Conservation (phyloP, 2,113 vertebrate species). For the Thunnus thynnus region DNA sequence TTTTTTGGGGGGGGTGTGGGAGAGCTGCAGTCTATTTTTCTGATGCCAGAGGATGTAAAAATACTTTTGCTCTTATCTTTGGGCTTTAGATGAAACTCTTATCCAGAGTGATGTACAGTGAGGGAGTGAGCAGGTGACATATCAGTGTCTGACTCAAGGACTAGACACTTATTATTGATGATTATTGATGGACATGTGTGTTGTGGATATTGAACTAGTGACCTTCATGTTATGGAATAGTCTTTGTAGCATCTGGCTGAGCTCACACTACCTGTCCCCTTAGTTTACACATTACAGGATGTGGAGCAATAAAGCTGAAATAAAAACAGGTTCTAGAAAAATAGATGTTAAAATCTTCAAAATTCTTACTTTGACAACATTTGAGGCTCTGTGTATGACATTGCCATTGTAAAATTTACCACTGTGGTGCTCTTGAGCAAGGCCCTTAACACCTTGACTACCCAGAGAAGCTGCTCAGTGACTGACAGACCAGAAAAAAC, state of each 20-base stretch:
- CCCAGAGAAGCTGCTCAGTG: too few species aligned
- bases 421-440: too few species aligned
- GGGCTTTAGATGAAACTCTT: not conserved
- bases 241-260: not conserved
- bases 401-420: too few species aligned
- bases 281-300: not conserved
- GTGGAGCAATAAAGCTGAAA: not conserved
- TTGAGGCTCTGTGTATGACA: too few species aligned
- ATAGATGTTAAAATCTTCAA: not conserved
- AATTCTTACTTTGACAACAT: not conserved
- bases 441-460: not conserved
- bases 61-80: slow-evolving; percentile 23
- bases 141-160: slow-evolving; percentile 42
- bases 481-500: not conserved
- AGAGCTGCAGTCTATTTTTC: slow-evolving; percentile 24
- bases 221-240: slow-evolving; percentile 22
- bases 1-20: slow-evolving; percentile 16
- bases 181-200: slow-evolving; percentile 37
- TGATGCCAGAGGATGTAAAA: slow-evolving; percentile 32
- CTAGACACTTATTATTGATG: slow-evolving; percentile 35
- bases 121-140: slow-evolving; percentile 28
- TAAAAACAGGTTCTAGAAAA: not conserved
- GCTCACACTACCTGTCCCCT: not conserved
- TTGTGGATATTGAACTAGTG: slow-evolving; percentile 39
- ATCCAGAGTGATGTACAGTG: slow-evolving; percentile 2